Base-by-base conservation (phyloP, 2,888 invertebrate species). In the Autographa gamma region DNA sequence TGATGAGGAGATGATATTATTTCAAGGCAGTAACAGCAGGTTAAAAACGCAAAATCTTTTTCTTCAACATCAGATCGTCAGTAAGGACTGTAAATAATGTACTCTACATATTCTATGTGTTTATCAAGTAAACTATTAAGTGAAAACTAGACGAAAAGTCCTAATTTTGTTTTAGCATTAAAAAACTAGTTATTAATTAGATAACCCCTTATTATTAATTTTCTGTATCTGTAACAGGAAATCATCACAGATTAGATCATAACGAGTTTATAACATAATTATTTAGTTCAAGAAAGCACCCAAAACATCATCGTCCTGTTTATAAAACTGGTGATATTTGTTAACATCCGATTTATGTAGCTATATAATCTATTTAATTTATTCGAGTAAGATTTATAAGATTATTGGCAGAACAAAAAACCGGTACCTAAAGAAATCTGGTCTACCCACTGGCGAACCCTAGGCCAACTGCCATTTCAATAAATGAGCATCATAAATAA, bases 351-450 rank as follows among this genome's bases (percentile, higher is more conserved):
- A 25, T 56, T 54, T 19, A 18, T 61, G 14, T 63, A 19, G 25
- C 16, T 54, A 32, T 54, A 13, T 18, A 56, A 64, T 56, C 38
- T 38, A 41, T 38, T n/a, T 64, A 62, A 54, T 63, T 63, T 54
- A 54, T 54, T 18, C 16, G 34, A 18, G 16, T 52, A 60, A 60
- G 60, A 69, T 64, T 69, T 56, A 64, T 69, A 69, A 54, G 59
- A 60, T 60, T 56, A 61, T 58, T 52, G 34, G n/a, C 63, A 63
- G 60, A 54, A 62, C 52, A 65, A 48, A 63, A 63, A 70, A 61
- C 52, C 54, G 14, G 63, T 54, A 52, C 25, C 25, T 25, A 25
- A 25, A 25, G 25, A 25, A 25, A n/a, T n/a, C n/a, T n/a, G n/a
- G n/a, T n/a, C n/a, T n/a, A n/a, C n/a, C n/a, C n/a, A n/a, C n/a